Conservation (phyloP, 2,113 vertebrate genomes). For the Puffinus mauretanicus region DNA sequence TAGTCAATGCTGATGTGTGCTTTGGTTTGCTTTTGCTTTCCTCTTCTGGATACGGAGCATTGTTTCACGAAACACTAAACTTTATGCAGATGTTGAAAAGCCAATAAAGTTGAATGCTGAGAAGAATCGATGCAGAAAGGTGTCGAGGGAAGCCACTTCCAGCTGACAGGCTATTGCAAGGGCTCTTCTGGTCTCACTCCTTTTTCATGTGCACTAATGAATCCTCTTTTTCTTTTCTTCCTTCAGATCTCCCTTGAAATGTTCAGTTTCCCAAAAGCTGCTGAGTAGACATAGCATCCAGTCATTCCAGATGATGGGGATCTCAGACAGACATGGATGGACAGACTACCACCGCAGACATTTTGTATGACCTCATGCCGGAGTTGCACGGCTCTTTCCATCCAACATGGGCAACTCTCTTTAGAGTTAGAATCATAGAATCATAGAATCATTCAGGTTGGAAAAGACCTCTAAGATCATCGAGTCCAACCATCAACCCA, state of each 20-base stretch:
- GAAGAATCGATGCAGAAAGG: background rate
- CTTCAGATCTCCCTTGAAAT: background rate
- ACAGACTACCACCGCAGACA: background rate
- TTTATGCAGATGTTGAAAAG: background rate
- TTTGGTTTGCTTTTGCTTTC: background rate
- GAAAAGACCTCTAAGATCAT: no score
- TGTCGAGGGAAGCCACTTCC: background rate
- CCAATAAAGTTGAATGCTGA: background rate
- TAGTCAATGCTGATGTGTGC: background rate
- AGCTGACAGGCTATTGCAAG: background rate
- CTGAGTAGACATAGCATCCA: background rate
- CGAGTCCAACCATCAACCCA: no score
- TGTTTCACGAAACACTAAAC: background rate
- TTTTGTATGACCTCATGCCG: accelerated
- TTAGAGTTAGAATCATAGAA: no score
- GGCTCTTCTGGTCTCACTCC: background rate
- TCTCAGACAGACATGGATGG: background rate
- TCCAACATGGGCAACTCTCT: no score
- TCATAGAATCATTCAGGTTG: no score
- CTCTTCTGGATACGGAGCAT: background rate
- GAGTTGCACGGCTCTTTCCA: background rate
- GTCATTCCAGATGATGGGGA: background rate
- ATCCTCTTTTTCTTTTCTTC: background rate
- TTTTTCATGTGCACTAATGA: background rate
- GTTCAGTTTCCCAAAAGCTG: background rate